A percentile compares a stretch with the other conserved stretches of the same genome.
These are phyloP conservation scores for Fukomys damarensis DNA, from an alignment of 2,113 vertebrate species.

Conservation along the genomic window DNA sequence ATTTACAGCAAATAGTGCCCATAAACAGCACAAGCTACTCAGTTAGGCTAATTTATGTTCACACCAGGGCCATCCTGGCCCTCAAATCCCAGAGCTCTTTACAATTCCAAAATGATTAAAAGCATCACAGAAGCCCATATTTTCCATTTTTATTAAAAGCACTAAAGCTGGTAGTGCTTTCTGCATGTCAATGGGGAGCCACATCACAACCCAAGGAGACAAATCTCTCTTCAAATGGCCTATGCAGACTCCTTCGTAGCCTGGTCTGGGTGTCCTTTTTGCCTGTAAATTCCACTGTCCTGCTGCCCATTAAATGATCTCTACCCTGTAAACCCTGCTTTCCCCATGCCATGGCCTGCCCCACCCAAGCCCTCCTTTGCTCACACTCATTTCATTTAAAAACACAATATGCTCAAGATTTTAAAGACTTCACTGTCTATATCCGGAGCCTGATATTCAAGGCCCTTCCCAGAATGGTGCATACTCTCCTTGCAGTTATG, in stretches of 20 bases:
- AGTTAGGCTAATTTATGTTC: conserved; percentile 79
- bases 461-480: neutral
- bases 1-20: conserved; percentile 70
- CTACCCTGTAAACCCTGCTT: neutral
- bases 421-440: neutral
- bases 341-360: neutral
- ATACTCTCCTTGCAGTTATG: neutral
- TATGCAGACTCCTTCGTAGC: neutral
- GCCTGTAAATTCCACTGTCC: neutral
- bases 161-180: conserved; percentile 69
- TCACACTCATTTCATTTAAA: neutral
- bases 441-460: neutral
- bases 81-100: conserved; percentile 78
- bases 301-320: neutral
- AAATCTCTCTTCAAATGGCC: conserved; percentile 8
- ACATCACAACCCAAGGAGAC: conserved; percentile 32
- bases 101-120: conserved; percentile 81
- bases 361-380: neutral
- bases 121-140: conserved; percentile 72
- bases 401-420: neutral
- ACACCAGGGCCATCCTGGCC: conserved; percentile 53
- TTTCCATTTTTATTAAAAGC: conserved; percentile 82
- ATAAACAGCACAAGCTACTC: conserved; percentile 72
- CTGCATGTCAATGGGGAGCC: conserved; percentile 71
- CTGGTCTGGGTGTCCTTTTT: neutral